These are phyloP conservation scores for Mola mola DNA, from an alignment of 2,113 vertebrate species.

Conservation along the genomic window DNA sequence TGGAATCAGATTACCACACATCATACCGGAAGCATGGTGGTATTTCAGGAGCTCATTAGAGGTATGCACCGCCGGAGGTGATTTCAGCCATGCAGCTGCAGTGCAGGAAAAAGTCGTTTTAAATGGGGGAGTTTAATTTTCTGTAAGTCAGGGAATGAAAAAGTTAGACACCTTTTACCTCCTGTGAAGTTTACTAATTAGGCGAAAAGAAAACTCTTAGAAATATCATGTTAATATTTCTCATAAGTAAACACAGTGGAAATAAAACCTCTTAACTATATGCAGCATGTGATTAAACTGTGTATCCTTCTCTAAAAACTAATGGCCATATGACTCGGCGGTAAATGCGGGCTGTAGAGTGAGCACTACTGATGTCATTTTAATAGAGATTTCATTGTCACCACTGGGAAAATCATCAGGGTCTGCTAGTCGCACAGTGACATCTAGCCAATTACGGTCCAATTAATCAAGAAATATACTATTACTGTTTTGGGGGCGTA, in stretches of 20 bases:
- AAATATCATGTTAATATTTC: too few species aligned
- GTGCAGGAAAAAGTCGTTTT: too few species aligned
- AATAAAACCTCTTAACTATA: constrained; percentile 9
- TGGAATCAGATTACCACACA: too few species aligned
- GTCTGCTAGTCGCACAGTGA: constrained; percentile 44
- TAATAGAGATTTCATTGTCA: constrained; percentile 71
- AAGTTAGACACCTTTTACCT: neutral
- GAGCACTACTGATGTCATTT: constrained; percentile 51
- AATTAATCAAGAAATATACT: constrained; percentile 59
- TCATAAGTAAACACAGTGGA: neutral
- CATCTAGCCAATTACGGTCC: constrained; percentile 57
- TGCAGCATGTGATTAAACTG: constrained; percentile 52
- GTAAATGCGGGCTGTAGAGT: constrained; percentile 53
- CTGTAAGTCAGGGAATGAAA: too few species aligned
- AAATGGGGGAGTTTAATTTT: too few species aligned
- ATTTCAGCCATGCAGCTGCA: too few species aligned
- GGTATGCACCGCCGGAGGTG: too few species aligned
- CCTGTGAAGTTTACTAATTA: constrained; percentile 6
- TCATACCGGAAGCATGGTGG: too few species aligned
- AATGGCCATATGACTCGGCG: constrained; percentile 66
- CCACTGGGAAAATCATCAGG: constrained; percentile 50
- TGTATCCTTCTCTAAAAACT: constrained; percentile 48
- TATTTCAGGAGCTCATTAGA: too few species aligned
- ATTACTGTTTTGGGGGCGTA: too few species aligned
- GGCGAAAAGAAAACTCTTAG: too few species aligned